These are phyloP conservation scores for Volucella bombylans DNA, from an alignment of 2,888 invertebrate genomes.

Conservation along the genomic window DNA sequence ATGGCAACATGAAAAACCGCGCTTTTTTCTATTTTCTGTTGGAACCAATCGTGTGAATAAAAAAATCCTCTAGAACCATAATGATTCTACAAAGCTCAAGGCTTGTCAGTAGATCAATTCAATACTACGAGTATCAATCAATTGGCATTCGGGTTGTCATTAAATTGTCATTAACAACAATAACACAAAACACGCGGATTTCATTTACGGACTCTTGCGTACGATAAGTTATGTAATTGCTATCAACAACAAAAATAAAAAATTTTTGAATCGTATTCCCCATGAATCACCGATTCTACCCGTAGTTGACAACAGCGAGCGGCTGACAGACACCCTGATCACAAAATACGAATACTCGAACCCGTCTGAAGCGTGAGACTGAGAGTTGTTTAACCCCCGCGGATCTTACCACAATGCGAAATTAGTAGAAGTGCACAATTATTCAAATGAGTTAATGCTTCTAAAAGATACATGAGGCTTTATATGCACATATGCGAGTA, in stretches of 20 bases:
- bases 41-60: neutral
- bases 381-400: constrained; percentile 32
- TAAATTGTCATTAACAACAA: neutral
- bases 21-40: neutral
- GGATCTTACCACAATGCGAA: neutral
- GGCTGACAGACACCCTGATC: constrained; percentile 7
- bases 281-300: constrained; percentile 31
- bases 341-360: neutral
- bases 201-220: neutral
- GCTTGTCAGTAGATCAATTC: constrained; percentile 57
- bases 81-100: constrained; percentile 19
- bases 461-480: too few relatives aligned
- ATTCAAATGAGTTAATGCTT: too few relatives aligned
- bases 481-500: neutral
- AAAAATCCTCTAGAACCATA: neutral
- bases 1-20: neutral
- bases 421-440: too few relatives aligned
- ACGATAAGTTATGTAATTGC: neutral
- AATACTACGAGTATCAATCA: constrained; percentile 65
- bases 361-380: neutral
- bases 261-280: neutral
- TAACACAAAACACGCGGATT: constrained; percentile 7
- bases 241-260: neutral
- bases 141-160: constrained; percentile 10
- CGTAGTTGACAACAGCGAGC: constrained; percentile 49